Evolutionary conservation across 2,797 vertebrate genomes (phyloP), one percentile per base, ranked within the genome.

Genomic region (Lophotriccus pileatus): DNA sequence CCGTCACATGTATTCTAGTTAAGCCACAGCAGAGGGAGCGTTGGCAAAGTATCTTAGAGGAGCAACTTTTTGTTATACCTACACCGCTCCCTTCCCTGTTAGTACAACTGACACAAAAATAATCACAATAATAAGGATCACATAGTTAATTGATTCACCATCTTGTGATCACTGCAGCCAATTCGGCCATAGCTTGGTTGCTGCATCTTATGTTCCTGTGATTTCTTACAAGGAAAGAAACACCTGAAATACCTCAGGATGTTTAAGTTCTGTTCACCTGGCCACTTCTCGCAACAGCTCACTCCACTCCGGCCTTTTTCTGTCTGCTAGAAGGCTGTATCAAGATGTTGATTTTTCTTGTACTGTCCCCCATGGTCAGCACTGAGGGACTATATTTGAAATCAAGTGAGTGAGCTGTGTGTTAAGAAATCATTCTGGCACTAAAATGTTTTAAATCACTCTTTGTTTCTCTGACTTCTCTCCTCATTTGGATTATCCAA

Each of bases 11-110:
- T 97, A 97, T 97, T 97, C 96, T 96, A 52, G 96, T 93, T 94
- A 74, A 87, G 86, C 88, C 93, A 96, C 96, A 96, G 94, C 68
- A 97, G 96, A 97, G 97, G 97, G 96, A 97, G 96, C 46, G 70
- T 96, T 94, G 87, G 94, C 92, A 97, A 96, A 95, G 90, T 92
- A 87, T 85, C 89, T 80, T 72, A 20, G 67, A 90, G 87, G 63
- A 96, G 74, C 69, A 83, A 87, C 60, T 87, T 96, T 96, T 94
- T 95, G 92, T 96, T 94, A 73, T 53, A 96, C 87, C 69, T 89
- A 67, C 80, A 64, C 89, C 93, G 76, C 81, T 94, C 55, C 64
- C 44, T 95, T 94, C 63, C 39, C 58, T 70, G 39, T 37, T 60
- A 75, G 50, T 55, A 53, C 50, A 70, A 50, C n/a, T 0, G 2